Percentiles rank a stretch among this genome's conserved stretches.
phyloP scores from a whole-genome alignment of 2,888 invertebrate genomes.

The Eupithecia dodoneata region DNA sequence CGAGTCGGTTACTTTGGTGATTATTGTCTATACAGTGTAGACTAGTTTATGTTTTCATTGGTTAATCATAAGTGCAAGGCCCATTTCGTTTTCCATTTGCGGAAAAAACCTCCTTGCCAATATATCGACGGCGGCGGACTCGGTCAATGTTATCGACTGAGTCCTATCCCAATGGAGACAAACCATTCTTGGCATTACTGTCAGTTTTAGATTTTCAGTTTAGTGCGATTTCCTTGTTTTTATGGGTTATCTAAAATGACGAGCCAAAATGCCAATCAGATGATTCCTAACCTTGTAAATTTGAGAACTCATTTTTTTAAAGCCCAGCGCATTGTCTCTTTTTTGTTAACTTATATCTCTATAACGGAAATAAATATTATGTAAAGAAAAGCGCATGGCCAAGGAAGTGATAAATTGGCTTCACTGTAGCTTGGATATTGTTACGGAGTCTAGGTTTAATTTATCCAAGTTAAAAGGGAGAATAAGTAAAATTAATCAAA shows the following conservation, averaged over 20 bases:
- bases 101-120: no score
- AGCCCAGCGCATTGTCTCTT: no score
- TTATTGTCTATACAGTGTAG: neutral
- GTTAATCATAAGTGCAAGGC: neutral
- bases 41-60: neutral
- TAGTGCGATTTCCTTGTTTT: no score
- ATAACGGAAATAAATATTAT: neutral
- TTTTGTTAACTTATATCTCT: neutral
- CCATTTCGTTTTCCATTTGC: neutral
- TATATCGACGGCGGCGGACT: no score
- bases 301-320: no score
- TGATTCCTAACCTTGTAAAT: no score
- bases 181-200: neutral
- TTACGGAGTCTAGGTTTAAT: neutral
- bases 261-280: no score
- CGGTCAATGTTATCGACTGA: neutral
- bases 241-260: no score
- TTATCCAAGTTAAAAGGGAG: neutral
- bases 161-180: neutral
- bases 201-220: neutral
- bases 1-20: neutral
- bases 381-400: neutral
- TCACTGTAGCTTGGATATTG: neutral
- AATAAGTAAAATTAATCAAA: constrained; percentile 18
- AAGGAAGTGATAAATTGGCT: neutral